These are phyloP conservation scores for Athalia circularis DNA, from an alignment of 2,888 invertebrate species.

Conservation along the genomic window DNA sequence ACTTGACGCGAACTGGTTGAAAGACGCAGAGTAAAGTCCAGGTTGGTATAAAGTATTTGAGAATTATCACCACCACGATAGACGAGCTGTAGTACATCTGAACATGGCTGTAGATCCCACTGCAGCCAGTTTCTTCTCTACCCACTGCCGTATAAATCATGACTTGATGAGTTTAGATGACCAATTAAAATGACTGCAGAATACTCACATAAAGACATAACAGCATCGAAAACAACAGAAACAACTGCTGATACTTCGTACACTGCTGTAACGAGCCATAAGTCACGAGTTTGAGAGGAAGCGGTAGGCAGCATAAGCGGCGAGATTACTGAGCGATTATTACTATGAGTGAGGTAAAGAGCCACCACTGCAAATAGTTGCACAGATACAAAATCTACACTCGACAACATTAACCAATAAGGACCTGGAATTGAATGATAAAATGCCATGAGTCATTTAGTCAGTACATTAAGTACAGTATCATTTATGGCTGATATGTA, in stretches of 20 bases:
- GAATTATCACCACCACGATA: conserved; percentile 52
- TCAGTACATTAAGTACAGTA: not conserved
- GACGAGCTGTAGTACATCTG: conserved; percentile 63
- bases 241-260: conserved; percentile 74
- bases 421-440: conserved; percentile 69
- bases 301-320: conserved; percentile 62
- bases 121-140: conserved; percentile 68
- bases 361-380: conserved; percentile 75
- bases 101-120: conserved; percentile 71
- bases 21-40: conserved; percentile 66
- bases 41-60: conserved; percentile 65
- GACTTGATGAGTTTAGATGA: too few relatives aligned
- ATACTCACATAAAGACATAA: conserved; percentile 65
- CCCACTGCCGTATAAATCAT: conserved; percentile 63
- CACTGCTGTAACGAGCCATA: conserved; percentile 75
- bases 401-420: conserved; percentile 75
- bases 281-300: conserved; percentile 74
- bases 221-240: conserved; percentile 66
- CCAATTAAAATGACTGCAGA: not conserved
- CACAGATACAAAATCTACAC: conserved; percentile 74
- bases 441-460: not conserved
- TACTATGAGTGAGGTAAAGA: conserved; percentile 73
- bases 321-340: conserved; percentile 60
- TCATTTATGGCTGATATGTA: conserved; percentile 15
- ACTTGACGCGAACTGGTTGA: conserved; percentile 64